Percentiles rank a stretch among this genome's conserved stretches.
Evolutionary conservation across 2,888 invertebrate species (phyloP).

Genomic region (Sinohyriopsis cumingii): DNA sequence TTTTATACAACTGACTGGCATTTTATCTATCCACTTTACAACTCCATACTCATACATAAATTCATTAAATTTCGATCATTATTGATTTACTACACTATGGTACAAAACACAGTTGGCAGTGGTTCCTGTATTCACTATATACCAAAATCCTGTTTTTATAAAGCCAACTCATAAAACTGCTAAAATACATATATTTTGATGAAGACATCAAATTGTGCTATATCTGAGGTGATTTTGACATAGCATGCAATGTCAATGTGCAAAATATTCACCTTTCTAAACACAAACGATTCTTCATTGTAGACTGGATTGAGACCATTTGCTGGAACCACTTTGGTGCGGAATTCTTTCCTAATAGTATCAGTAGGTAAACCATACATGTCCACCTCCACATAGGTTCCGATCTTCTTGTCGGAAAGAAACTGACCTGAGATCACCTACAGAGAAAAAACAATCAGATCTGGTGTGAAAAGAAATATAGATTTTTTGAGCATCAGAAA

Average conservation of each 20-base stretch:
- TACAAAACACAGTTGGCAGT: too few species aligned
- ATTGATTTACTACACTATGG: too few species aligned
- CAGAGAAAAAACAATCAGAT: constrained; percentile 17
- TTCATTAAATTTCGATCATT: too few species aligned
- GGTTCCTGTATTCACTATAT: too few species aligned
- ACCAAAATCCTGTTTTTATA: too few species aligned
- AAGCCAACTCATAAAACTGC: too few species aligned
- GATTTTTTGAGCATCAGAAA: background rate
- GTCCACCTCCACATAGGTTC: constrained; percentile 99
- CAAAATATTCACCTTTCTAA: constrained; percentile 83
- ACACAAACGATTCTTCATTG: constrained; percentile 98
- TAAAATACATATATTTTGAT: too few species aligned
- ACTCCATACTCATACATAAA: too few species aligned
- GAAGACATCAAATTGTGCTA: too few species aligned
- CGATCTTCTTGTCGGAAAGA: constrained; percentile 98
- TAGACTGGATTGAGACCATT: constrained; percentile 99
- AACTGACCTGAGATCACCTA: constrained; percentile 99
- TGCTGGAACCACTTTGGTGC: constrained; percentile 94
- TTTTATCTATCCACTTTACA: too few species aligned
- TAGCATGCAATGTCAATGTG: background rate
- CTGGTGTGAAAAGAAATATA: background rate
- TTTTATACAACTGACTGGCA: too few species aligned
- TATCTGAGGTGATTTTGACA: too few species aligned
- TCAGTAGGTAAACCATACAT: constrained; percentile 98
- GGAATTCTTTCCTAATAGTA: constrained; percentile 97